These are phyloP conservation scores for Trinectes maculatus DNA, from an alignment of 2,113 vertebrate species.

Conservation along the genomic window DNA sequence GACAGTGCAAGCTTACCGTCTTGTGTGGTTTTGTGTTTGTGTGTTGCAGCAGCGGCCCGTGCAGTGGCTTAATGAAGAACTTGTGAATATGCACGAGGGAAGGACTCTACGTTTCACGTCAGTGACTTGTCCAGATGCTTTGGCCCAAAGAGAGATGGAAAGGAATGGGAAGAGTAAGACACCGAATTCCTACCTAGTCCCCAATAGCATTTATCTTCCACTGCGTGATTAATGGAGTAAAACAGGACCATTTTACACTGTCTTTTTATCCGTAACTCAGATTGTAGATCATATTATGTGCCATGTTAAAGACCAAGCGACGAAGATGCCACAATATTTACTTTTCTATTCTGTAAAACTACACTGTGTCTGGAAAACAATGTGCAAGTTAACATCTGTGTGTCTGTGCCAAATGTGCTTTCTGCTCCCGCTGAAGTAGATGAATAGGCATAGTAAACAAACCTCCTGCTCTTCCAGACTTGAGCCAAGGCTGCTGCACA, in stretches of 20 bases:
- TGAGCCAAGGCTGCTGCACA: slow-evolving; percentile 71
- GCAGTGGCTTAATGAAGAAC: slow-evolving; percentile 66
- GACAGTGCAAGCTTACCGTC: slow-evolving; percentile 67
- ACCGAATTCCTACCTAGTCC: neutral
- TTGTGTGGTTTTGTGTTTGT: slow-evolving; percentile 74
- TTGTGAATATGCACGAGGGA: slow-evolving; percentile 68
- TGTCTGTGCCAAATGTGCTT: slow-evolving; percentile 62
- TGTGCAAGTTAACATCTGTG: slow-evolving; percentile 60
- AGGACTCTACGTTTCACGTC: slow-evolving; percentile 64
- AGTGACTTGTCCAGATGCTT: slow-evolving; percentile 73
- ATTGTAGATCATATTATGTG: slow-evolving; percentile 16
- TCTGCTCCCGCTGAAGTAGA: slow-evolving; percentile 61
- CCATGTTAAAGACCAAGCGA: slow-evolving; percentile 29
- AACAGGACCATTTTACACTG: slow-evolving; percentile 16
- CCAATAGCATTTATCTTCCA: slow-evolving; percentile 14
- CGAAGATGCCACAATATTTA: slow-evolving; percentile 50
- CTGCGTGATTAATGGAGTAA: slow-evolving; percentile 16
- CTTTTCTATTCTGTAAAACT: slow-evolving; percentile 46
- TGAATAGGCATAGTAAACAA: slow-evolving; percentile 69
- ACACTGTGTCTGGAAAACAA: slow-evolving; percentile 54
- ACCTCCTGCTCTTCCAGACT: slow-evolving; percentile 72
- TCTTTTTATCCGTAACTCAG: slow-evolving; percentile 8
- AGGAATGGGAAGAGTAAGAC: slow-evolving; percentile 72
- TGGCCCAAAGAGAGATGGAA: slow-evolving; percentile 76
- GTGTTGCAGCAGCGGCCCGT: slow-evolving; percentile 65